phyloP scores from a whole-genome alignment of 92 coral and sea anemone genomes.

The Umimayanthus kanabou region DNA sequence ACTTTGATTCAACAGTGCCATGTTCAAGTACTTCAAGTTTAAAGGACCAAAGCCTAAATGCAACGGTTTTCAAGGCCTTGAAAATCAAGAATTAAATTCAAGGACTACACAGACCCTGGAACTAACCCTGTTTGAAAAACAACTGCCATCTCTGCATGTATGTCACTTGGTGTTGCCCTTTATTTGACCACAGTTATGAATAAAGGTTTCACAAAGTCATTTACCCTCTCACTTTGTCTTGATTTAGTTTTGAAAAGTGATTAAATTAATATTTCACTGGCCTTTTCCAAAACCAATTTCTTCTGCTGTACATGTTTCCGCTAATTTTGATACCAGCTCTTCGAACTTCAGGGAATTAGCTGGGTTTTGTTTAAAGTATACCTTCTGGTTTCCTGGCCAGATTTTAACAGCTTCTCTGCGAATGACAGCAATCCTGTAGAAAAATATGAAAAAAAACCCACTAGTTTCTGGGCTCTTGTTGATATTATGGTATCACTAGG shows the following conservation, averaged over 20 bases:
- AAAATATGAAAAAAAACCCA: neutral
- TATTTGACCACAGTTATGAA: no score
- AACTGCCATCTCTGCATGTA: no score
- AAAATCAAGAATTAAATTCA: neutral
- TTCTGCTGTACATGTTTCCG: constrained; percentile 38
- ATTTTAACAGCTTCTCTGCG: constrained; percentile 53
- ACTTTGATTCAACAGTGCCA: neutral
- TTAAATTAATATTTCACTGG: neutral
- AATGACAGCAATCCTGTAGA: constrained; percentile 49
- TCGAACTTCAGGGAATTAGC: constrained; percentile 41
- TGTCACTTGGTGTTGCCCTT: no score
- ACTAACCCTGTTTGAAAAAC: no score
- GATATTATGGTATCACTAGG: neutral
- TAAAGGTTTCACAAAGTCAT: neutral
- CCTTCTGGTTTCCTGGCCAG: constrained; percentile 60
- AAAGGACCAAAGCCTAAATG: neutral
- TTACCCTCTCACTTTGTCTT: neutral
- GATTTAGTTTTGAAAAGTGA: neutral
- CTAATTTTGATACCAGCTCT: constrained; percentile 41
- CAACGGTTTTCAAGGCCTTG: neutral
- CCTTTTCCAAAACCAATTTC: constrained; percentile 56
- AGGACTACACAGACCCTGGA: neutral
- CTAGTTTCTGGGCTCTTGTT: no score
- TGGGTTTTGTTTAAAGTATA: constrained; percentile 55
- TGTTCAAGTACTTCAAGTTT: neutral